Evolutionary conservation across 2,113 vertebrate species (phyloP).

Genomic region (Potamarius usumacintae): DNA sequence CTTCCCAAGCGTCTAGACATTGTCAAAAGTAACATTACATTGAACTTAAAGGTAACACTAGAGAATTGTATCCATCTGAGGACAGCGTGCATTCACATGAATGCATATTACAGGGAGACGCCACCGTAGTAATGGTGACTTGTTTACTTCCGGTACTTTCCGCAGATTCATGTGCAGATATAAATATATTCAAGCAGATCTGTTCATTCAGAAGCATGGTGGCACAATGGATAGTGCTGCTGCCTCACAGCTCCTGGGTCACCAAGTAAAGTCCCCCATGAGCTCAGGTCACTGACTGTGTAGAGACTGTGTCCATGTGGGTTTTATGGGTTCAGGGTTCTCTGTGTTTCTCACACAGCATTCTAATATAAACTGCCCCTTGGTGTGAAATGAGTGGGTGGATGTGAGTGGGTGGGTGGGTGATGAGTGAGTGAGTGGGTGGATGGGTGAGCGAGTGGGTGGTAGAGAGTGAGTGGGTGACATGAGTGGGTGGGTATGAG

Average conservation of each 20-base stretch:
- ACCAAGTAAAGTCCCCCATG: background rate
- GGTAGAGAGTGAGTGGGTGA: background rate
- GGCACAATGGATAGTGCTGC: background rate
- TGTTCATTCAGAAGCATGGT: background rate
- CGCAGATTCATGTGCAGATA: background rate
- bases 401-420: background rate
- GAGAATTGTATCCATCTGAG: too few species aligned
- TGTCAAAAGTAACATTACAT: too few species aligned
- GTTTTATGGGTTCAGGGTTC: background rate
- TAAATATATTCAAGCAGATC: background rate
- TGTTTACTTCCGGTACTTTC: too few species aligned
- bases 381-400: background rate
- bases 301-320: background rate
- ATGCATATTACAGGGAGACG: too few species aligned
- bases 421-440: too few species aligned
- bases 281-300: background rate
- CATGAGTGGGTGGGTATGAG: too few species aligned
- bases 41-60: too few species aligned
- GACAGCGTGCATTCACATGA: too few species aligned
- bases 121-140: too few species aligned
- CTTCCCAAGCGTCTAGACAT: too few species aligned
- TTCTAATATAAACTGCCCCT: background rate
- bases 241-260: background rate
- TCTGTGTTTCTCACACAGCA: too few species aligned
- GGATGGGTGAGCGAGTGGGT: too few species aligned